Base-by-base conservation (phyloP, 2,797 vertebrate genomes). In the Mus minutoides region DNA sequence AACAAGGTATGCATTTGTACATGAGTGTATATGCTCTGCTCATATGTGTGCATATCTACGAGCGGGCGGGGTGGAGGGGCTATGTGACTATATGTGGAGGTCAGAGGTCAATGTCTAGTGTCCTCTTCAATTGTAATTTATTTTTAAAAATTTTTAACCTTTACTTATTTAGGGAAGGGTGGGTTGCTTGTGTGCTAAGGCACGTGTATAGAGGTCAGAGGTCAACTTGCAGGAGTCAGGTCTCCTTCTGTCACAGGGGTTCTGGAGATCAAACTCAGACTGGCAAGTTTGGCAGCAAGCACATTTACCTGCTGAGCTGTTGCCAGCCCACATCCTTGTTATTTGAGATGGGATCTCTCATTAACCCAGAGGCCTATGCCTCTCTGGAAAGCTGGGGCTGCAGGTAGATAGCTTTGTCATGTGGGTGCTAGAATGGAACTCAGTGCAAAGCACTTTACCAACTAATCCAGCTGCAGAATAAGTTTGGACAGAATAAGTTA, bases 1-100 rank as follows among this genome's bases (percentile, higher is more conserved):
- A 86, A 88, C 6, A 96, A 83, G 26, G 88, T 52, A 62, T 40
- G 77, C 86, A 85, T 95, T 92, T 96, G 64, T 69, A 6, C 6
- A 1, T 67, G 40, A 34, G 82, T 21, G 29, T 3, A 9, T 34
- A 58, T 58, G 56, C 17, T 58, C 54, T 60, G 56, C 37, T 82
- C 34, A 40, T 29, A 14, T 62, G 60, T 84, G 40, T 49, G 43
- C 17, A 12, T 67, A 62, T 46, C 31, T n/a, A 11, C 21, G 60
- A 67, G 10, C 34, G 11, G 31, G 49, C 9, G 49, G 1, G 49
- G 43, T n/a, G n/a, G n/a, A n/a, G 43, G 26, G 17, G 6, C 21
- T 49, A 13, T 8, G 3, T 46, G 62, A 34, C 1, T 34, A 2
- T 49, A 22, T 21, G 6, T 49, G 29, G 29, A 85, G 40, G 19